A percentile compares a stretch with the other conserved stretches of the same genome.
These are phyloP conservation scores for Spicauda simplicius DNA, from an alignment of 2,888 invertebrate species.

Conservation along the genomic window DNA sequence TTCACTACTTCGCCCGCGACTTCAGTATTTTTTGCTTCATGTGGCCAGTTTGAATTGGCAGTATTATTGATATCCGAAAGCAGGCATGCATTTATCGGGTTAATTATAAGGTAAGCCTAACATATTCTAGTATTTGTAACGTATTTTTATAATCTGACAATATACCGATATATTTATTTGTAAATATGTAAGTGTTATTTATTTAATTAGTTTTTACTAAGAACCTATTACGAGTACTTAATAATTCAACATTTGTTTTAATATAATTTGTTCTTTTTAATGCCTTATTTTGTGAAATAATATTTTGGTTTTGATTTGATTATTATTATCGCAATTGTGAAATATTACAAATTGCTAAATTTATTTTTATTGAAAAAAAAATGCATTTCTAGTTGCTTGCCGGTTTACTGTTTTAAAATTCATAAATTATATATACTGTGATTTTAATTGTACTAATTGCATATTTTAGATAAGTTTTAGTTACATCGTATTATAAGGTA, in stretches of 20 bases:
- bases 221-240: conserved; percentile 21
- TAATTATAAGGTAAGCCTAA: background rate
- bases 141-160: conserved; percentile 2
- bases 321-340: background rate
- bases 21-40: background rate
- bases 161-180: conserved; percentile 17
- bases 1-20: no score
- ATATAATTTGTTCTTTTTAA: background rate
- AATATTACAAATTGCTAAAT: background rate
- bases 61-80: background rate
- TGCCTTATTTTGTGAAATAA: background rate
- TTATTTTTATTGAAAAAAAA: background rate
- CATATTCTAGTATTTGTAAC: background rate
- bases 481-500: background rate
- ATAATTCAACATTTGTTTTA: conserved; percentile 15
- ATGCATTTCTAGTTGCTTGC: no score
- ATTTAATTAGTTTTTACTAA: conserved; percentile 24
- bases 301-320: background rate
- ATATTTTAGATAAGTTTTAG: background rate
- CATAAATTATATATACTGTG: background rate
- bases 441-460: background rate
- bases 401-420: background rate
- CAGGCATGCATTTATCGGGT: background rate
- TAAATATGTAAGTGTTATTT: conserved; percentile 32
- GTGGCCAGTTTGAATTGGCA: background rate